phyloP scores from a whole-genome alignment of 2,113 vertebrate genomes.

The Speoplatyrhinus poulsoni region DNA sequence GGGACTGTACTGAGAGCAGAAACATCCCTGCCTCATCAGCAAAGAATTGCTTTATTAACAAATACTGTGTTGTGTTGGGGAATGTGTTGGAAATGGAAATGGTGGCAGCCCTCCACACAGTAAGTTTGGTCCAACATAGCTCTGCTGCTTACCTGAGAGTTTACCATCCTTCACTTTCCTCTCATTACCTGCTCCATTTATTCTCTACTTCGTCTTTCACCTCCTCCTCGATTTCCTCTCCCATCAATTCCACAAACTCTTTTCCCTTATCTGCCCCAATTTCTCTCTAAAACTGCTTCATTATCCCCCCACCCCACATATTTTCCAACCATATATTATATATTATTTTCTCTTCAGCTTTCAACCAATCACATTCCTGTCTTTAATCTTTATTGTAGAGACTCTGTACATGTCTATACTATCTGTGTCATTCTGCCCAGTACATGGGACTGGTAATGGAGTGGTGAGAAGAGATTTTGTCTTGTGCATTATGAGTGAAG shows the following conservation, averaged over 20 bases:
- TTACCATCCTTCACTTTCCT: conserved; percentile 36
- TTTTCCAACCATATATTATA: conserved; percentile 15
- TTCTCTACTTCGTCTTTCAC: conserved; percentile 4
- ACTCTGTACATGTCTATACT: too few species aligned
- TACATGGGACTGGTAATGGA: too few species aligned
- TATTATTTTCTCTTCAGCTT: conserved; percentile 29
- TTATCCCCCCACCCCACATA: conserved; percentile 18
- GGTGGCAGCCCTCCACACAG: conserved; percentile 53
- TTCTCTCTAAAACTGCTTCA: conserved; percentile 30
- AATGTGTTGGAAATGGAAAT: conserved; percentile 63
- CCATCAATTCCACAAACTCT: conserved; percentile 15
- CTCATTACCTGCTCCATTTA: conserved; percentile 42
- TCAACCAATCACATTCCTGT: conserved; percentile 8
- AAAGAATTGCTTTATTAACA: conserved; percentile 57
- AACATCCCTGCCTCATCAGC: conserved; percentile 28
- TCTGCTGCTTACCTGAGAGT: conserved; percentile 64
- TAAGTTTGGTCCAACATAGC: conserved; percentile 64
- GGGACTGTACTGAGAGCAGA: background rate
- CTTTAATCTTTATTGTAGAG: conserved; percentile 7
- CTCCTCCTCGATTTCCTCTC: conserved; percentile 25
- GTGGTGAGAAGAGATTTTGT: too few species aligned
- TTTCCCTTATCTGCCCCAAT: conserved; percentile 38
- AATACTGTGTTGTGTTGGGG: conserved; percentile 36
- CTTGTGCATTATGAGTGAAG: too few species aligned
- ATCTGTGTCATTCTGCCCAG: too few species aligned